These are phyloP conservation scores for Aviceda subcristata DNA, from an alignment of 2,113 vertebrate genomes.

Conservation along the genomic window DNA sequence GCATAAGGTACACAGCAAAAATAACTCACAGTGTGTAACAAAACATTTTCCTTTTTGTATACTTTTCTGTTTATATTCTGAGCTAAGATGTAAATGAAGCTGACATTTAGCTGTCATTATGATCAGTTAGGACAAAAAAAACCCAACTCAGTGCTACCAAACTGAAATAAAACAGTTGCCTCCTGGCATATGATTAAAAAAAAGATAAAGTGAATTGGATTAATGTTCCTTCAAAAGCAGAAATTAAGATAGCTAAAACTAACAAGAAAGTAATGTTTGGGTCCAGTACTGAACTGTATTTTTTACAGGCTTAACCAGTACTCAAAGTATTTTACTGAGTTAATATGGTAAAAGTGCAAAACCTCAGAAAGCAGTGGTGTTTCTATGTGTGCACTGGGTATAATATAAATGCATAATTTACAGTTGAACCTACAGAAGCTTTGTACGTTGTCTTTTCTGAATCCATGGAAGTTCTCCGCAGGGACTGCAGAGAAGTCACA, in stretches of 20 bases:
- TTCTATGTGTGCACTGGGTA: neutral
- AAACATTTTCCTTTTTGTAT: neutral
- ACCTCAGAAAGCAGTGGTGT: neutral
- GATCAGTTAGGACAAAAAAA: neutral
- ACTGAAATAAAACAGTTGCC: neutral
- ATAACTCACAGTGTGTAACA: neutral
- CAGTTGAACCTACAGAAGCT: neutral
- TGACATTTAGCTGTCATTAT: constrained; percentile 33
- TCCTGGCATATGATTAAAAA: neutral
- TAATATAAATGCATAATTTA: neutral
- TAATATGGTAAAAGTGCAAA: neutral
- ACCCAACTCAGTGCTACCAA: neutral
- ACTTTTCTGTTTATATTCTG: neutral
- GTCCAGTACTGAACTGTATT: neutral
- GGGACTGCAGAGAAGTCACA: fast-evolving
- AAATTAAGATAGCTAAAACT: neutral
- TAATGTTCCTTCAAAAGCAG: neutral
- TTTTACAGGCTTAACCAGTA: neutral
- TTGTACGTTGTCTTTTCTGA: neutral
- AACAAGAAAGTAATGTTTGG: neutral
- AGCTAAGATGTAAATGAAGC: neutral
- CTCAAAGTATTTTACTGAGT: neutral
- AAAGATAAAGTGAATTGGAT: neutral
- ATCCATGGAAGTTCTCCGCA: neutral
- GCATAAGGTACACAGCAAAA: neutral